Percentiles rank a stretch among this genome's conserved stretches.
Evolutionary conservation across 92 coral and sea anemone species (phyloP).

Genomic region (Epizoanthus scotinus): DNA sequence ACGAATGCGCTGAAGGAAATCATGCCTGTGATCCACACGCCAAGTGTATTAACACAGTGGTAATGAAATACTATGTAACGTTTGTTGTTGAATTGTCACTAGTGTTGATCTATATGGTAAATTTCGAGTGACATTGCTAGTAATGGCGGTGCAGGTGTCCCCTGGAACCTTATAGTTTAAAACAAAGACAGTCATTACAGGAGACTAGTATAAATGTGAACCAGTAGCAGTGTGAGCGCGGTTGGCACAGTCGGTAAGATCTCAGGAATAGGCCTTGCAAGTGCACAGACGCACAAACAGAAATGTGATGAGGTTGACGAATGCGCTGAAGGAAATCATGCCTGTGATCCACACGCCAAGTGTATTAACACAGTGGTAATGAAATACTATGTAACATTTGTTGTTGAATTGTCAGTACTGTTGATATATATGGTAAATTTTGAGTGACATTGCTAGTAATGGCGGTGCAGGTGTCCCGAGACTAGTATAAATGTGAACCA

Average conservation of each 20-base stretch:
- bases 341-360: constrained; percentile 89
- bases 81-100: background rate
- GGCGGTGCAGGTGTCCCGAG: too few species aligned
- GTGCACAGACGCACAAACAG: constrained; percentile 50
- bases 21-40: constrained; percentile 89
- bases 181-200: too few species aligned
- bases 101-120: too few species aligned
- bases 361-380: constrained; percentile 92
- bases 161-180: too few species aligned
- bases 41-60: constrained; percentile 88
- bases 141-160: too few species aligned
- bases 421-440: too few species aligned
- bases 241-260: too few species aligned
- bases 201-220: too few species aligned
- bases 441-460: too few species aligned
- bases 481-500: too few species aligned
- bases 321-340: constrained; percentile 73
- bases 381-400: background rate
- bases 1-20: constrained; percentile 82
- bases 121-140: too few species aligned
- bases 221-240: too few species aligned
- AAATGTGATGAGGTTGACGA: constrained; percentile 87
- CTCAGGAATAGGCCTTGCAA: constrained; percentile 75
- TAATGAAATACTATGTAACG: constrained; percentile 36
- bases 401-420: background rate